phyloP scores from a whole-genome alignment of 2,888 invertebrate genomes.

The Tortrix viridana region DNA sequence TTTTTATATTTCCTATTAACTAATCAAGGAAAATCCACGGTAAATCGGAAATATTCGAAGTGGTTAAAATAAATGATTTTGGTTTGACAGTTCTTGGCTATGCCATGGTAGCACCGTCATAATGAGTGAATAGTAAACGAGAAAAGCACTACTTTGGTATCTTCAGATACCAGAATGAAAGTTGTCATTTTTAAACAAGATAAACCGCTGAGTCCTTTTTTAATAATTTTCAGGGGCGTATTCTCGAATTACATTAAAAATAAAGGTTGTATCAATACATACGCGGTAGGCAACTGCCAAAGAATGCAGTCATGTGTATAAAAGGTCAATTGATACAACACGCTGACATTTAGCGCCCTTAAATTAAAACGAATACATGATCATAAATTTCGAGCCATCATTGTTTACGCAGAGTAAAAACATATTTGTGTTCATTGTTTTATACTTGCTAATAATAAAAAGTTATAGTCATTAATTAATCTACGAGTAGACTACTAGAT shows the following conservation, averaged over 20 bases:
- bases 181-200: not conserved
- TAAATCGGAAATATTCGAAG: no score
- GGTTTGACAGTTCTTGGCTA: no score
- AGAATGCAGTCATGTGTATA: constrained; percentile 40
- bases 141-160: no score
- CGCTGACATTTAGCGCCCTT: constrained; percentile 57
- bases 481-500: no score
- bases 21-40: no score
- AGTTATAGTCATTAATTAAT: no score
- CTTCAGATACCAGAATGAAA: not conserved
- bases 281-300: constrained; percentile 26
- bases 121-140: no score
- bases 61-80: no score
- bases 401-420: constrained; percentile 37
- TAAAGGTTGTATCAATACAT: constrained; percentile 10
- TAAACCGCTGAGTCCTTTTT: not conserved
- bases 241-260: constrained; percentile 17
- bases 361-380: constrained; percentile 58
- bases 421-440: constrained; percentile 43
- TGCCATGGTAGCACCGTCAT: no score
- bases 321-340: constrained; percentile 54
- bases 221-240: not conserved
- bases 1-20: no score
- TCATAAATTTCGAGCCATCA: constrained; percentile 44
- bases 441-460: no score